A percentile compares a stretch with the other conserved stretches of the same genome.
These are phyloP conservation scores for Dryobotodes eremita DNA, from an alignment of 2,888 invertebrate species.

Conservation along the genomic window DNA sequence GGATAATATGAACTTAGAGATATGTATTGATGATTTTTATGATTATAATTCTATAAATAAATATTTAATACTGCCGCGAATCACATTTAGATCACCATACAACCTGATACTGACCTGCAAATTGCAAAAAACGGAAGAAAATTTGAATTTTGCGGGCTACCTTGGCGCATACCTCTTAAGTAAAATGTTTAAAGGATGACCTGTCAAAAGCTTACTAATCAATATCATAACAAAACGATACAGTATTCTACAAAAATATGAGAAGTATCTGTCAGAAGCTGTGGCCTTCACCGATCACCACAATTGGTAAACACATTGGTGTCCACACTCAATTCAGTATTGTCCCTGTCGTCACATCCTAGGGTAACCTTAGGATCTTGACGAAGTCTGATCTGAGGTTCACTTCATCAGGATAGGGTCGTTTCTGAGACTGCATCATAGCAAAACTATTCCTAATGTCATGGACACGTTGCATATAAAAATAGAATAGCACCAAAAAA, in stretches of 20 bases:
- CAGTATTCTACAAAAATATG: not conserved
- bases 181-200: not conserved
- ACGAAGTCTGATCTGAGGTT: too few relatives aligned
- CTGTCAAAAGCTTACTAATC: not conserved
- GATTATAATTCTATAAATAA: too few relatives aligned
- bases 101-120: too few relatives aligned
- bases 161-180: too few relatives aligned
- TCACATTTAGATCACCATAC: too few relatives aligned
- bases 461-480: constrained; percentile 3
- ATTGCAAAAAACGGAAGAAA: too few relatives aligned
- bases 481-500: not conserved
- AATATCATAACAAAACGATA: not conserved
- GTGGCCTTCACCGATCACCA: not conserved
- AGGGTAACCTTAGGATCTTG: too few relatives aligned
- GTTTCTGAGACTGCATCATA: not conserved
- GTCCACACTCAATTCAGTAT: not conserved
- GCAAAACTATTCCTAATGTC: not conserved
- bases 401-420: not conserved
- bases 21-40: too few relatives aligned
- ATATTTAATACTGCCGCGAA: too few relatives aligned
- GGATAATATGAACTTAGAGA: too few relatives aligned
- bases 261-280: not conserved
- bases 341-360: too few relatives aligned
- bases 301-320: not conserved
- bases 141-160: too few relatives aligned